Percentiles rank a stretch among this genome's conserved stretches.
Conservation (phyloP, 2,113 vertebrate genomes). For the Dasyornis broadbenti region DNA sequence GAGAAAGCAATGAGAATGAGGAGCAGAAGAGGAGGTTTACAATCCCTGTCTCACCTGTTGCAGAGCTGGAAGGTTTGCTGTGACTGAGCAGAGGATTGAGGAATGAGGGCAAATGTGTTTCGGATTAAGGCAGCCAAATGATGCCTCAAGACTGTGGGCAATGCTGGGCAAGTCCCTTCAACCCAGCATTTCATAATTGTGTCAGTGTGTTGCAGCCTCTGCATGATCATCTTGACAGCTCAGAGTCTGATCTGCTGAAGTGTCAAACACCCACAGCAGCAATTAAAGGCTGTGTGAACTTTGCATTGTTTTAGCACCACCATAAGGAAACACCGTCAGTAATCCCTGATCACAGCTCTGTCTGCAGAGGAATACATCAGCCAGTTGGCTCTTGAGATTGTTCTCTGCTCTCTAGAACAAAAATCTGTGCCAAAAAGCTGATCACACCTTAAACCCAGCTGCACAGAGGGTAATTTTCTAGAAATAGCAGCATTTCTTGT, state of each 20-base stretch:
- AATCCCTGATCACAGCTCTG: accelerated
- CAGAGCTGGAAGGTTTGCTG: neutral
- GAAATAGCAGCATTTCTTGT: neutral
- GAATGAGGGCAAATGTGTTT: neutral
- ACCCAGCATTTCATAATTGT: neutral
- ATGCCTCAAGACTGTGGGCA: neutral
- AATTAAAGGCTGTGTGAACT: neutral
- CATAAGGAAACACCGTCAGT: accelerated
- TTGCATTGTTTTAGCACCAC: neutral
- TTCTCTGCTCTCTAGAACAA: neutral
- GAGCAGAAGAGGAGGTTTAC: neutral
- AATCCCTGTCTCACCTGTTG: accelerated
- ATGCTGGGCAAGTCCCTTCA: neutral
- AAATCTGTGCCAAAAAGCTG: neutral
- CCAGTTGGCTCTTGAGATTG: neutral
- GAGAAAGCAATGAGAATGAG: neutral
- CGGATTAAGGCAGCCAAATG: neutral
- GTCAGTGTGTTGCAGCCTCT: neutral
- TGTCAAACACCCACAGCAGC: neutral
- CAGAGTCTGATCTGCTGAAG: neutral
- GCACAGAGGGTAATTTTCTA: neutral
- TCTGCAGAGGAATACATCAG: accelerated
- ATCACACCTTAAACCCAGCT: neutral
- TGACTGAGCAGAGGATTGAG: neutral
- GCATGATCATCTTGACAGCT: neutral